A percentile compares a stretch with the other conserved stretches of the same genome.
Conservation (phyloP, 2,113 vertebrate species). For the Campylomormyrus numenius region DNA sequence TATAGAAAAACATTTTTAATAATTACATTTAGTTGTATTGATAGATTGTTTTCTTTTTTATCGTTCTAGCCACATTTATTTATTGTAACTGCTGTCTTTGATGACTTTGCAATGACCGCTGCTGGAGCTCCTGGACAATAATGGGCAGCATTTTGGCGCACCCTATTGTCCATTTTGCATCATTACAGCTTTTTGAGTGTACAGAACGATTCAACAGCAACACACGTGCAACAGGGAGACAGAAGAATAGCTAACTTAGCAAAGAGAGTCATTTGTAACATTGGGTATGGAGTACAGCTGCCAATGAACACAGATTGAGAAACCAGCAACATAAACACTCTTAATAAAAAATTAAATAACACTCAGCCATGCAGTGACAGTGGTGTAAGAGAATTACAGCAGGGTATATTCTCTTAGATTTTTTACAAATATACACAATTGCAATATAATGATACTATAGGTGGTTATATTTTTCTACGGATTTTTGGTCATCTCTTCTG, state of each 20-base stretch:
- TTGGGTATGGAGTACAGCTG: not conserved
- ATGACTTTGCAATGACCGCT: not conserved
- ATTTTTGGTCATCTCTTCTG: not conserved
- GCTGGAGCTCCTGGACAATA: not conserved
- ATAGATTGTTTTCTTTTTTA: not conserved
- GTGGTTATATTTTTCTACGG: not conserved
- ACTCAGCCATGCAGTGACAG: not conserved
- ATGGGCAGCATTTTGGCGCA: slow-evolving; percentile 13
- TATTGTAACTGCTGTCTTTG: not conserved
- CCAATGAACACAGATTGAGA: not conserved
- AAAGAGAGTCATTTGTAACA: not conserved
- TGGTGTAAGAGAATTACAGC: not conserved
- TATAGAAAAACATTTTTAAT: not conserved
- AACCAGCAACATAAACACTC: not conserved
- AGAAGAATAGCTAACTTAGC: not conserved
- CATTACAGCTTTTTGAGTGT: not conserved
- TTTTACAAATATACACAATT: not conserved
- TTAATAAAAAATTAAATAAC: not conserved
- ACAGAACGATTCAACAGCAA: not conserved
- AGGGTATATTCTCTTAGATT: not conserved
- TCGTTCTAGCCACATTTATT: not conserved
- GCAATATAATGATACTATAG: not conserved
- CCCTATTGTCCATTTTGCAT: slow-evolving; percentile 32
- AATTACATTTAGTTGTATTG: not conserved
- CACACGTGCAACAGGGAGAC: not conserved